Evolutionary conservation across 2,888 invertebrate species (phyloP).

Genomic region (Odontocerum albicorne): DNA sequence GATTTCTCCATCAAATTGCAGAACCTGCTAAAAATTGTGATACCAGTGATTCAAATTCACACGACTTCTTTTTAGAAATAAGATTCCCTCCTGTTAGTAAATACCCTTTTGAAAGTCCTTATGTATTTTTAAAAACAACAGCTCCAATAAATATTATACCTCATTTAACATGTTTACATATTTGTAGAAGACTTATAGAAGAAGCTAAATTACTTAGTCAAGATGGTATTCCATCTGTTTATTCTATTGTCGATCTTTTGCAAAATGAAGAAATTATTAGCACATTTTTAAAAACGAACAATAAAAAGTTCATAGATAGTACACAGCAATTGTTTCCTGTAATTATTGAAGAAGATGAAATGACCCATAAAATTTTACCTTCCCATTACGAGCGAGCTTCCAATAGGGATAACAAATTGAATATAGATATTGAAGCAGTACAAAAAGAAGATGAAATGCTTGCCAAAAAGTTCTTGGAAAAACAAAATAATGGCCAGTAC

Average conservation of each 20-base stretch:
- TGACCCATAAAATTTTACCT: slow-evolving; percentile 45
- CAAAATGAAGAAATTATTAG: slow-evolving; percentile 69
- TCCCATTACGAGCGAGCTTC: slow-evolving; percentile 69
- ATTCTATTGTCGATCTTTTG: slow-evolving; percentile 69
- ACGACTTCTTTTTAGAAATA: slow-evolving; percentile 69
- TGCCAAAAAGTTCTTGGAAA: slow-evolving; percentile 62
- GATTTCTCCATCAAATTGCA: slow-evolving; percentile 67
- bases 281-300: slow-evolving; percentile 59
- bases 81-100: slow-evolving; percentile 69
- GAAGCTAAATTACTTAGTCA: slow-evolving; percentile 66
- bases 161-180: slow-evolving; percentile 63
- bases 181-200: slow-evolving; percentile 66
- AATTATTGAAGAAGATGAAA: slow-evolving; percentile 49
- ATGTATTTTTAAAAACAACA: slow-evolving; percentile 68
- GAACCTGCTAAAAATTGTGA: slow-evolving; percentile 43
- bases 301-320: slow-evolving; percentile 54
- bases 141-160: slow-evolving; percentile 62
- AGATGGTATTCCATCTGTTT: slow-evolving; percentile 73
- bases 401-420: slow-evolving; percentile 55
- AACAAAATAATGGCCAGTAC: slow-evolving; percentile 63
- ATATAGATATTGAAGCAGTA: slow-evolving; percentile 56
- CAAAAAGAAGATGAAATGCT: slow-evolving; percentile 64
- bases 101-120: slow-evolving; percentile 75
- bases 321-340: slow-evolving; percentile 64
- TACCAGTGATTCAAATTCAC: slow-evolving; percentile 46